Base-by-base conservation (phyloP, 2,797 vertebrate genomes). In the Gadopsis marmoratus region DNA sequence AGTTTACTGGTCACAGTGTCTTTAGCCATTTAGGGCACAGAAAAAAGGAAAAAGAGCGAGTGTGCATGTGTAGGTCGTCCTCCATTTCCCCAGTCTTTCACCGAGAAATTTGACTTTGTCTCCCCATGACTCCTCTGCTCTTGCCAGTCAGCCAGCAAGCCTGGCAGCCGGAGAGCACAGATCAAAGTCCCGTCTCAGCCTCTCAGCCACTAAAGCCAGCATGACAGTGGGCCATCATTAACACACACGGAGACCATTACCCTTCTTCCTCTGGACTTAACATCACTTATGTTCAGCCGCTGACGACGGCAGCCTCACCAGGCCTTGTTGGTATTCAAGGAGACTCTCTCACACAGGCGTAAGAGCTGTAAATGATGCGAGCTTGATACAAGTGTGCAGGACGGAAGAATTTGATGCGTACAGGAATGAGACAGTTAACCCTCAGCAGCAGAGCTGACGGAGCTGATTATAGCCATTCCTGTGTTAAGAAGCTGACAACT, bases 141-240 rank as follows among this genome's bases (percentile, higher is more conserved):
- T 69, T 79, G 88, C 74, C 87, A 90, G 82, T 73, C 53, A 74
- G 79, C 76, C 76, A 76, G 71, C 50, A 17, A 68, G 81, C 76
- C 72, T 78, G 74, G 82, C 85, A 87, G 84, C 78, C 85, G 78
- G 78, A 80, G 81, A 87, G 83, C 84, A 54, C 68, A 81, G 88
- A 92, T 92, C 87, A 92, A 92, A 92, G 89, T 76, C 50, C 48
- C 1, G 2, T 78, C 78, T 81, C 82, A 90, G 88, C 79, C 90
- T 86, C 89, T 90, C 88, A 84, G 82, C 83, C 71, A 71, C 79
- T 69, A 78, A 85, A 88, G 84, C 77, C 90, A 85, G 84, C 85
- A 35, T 89, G 88, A 90, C 80, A 88, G 80, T 58, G 79, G 88
- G 81, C 86, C 84, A 88, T 90, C 88, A 91, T 90, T 90, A 89